These are phyloP conservation scores for Sitta europaea DNA, from an alignment of 2,113 vertebrate species.

Conservation along the genomic window DNA sequence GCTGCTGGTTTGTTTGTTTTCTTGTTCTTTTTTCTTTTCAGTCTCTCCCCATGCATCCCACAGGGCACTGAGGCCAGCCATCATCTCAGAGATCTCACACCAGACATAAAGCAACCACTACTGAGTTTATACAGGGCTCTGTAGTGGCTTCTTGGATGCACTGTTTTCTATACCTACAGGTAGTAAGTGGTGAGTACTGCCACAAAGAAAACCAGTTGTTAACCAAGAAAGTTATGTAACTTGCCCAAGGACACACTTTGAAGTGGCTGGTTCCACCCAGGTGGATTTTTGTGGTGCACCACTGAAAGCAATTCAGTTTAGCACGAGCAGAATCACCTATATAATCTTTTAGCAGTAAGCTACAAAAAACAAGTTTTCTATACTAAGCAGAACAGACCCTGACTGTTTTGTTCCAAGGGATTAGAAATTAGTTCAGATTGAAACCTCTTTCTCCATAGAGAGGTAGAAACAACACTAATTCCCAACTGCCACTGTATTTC, in stretches of 20 bases:
- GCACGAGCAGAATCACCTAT: background rate
- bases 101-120: background rate
- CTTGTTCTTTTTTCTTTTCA: background rate
- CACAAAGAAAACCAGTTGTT: background rate
- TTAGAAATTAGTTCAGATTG: background rate
- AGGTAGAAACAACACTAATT: background rate
- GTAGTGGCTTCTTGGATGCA: background rate
- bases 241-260: background rate
- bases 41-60: background rate
- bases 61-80: background rate
- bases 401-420: background rate
- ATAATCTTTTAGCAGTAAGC: background rate
- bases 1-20: background rate
- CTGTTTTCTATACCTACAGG: background rate
- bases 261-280: slow-evolving; percentile 12
- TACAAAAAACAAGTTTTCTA: background rate
- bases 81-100: background rate
- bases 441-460: background rate
- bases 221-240: background rate
- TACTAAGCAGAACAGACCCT: background rate
- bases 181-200: background rate
- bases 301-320: background rate
- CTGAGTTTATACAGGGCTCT: background rate
- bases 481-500: background rate
- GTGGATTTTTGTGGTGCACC: slow-evolving; percentile 12